Evolutionary conservation across 2,113 vertebrate species (phyloP).

Genomic region (Sciurus niger): DNA sequence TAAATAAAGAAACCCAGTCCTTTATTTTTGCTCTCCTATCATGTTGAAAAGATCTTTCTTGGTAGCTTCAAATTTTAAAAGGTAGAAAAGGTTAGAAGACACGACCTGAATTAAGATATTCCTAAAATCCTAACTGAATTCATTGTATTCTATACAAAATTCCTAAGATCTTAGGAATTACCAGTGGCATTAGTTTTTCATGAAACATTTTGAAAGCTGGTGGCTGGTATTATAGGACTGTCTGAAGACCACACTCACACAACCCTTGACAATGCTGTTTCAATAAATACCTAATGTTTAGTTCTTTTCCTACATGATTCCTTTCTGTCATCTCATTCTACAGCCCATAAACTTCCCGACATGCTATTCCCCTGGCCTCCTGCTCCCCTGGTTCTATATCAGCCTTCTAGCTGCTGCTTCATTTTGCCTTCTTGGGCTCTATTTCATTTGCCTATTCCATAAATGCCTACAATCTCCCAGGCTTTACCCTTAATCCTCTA

Average conservation of each 20-base stretch:
- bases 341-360: not conserved
- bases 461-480: not conserved
- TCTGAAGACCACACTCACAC: not conserved
- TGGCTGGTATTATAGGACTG: not conserved
- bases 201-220: not conserved
- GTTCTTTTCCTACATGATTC: not conserved
- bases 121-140: no score
- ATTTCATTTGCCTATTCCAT: not conserved
- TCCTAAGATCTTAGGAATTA: not conserved
- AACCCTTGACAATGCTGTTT: not conserved
- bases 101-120: not conserved
- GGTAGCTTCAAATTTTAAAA: not conserved
- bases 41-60: not conserved
- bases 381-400: not conserved
- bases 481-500: not conserved
- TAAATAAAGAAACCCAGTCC: not conserved
- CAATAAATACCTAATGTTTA: not conserved
- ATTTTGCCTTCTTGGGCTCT: not conserved
- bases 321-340: not conserved
- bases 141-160: no score
- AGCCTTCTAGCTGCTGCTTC: not conserved
- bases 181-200: not conserved
- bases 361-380: not conserved
- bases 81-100: not conserved
- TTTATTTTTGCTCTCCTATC: not conserved